A percentile compares a stretch with the other conserved stretches of the same genome.
Evolutionary conservation across 2,888 invertebrate genomes (phyloP).

Genomic region (Ichneumoninae sp.): DNA sequence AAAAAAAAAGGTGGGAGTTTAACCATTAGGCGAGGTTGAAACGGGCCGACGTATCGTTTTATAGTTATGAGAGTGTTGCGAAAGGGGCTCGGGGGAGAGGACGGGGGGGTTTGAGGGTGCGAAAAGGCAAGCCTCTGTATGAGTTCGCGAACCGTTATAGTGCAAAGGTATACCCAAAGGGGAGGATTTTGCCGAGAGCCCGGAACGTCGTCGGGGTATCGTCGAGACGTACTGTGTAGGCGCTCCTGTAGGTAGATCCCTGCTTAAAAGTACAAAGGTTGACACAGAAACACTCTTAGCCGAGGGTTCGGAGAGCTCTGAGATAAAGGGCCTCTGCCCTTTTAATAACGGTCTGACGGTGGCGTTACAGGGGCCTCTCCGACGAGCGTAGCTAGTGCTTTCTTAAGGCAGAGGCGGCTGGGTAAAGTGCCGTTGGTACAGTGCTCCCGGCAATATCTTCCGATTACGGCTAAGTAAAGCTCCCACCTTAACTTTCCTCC

Average conservation of each 20-base stretch:
- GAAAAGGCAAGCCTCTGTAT: conserved; percentile 37
- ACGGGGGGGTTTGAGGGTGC: neutral
- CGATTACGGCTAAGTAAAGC: conserved; percentile 84
- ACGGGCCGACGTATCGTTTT: conserved; percentile 61
- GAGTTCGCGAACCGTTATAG: conserved; percentile 33
- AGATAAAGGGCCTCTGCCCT: conserved; percentile 79
- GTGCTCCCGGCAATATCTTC: conserved; percentile 83
- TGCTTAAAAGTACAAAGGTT: conserved; percentile 83
- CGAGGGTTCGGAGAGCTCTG: conserved; percentile 73
- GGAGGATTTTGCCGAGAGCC: conserved; percentile 46
- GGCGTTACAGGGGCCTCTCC: conserved; percentile 75
- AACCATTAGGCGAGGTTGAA: conserved; percentile 61
- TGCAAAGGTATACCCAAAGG: conserved; percentile 29
- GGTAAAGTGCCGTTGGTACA: conserved; percentile 83
- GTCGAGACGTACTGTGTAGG: conserved; percentile 69
- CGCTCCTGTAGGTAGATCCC: conserved; percentile 78
- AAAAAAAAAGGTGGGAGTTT: conserved; percentile 53
- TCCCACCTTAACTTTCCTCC: conserved; percentile 67
- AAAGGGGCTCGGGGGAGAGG: conserved; percentile 18
- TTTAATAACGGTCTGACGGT: conserved; percentile 82
- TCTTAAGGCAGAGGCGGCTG: conserved; percentile 79
- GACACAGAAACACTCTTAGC: conserved; percentile 83
- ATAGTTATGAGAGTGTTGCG: conserved; percentile 59
- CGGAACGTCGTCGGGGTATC: conserved; percentile 67
- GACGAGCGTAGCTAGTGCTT: conserved; percentile 76